These are phyloP conservation scores for Serripes groenlandicus DNA, from an alignment of 2,888 invertebrate species.

Conservation along the genomic window DNA sequence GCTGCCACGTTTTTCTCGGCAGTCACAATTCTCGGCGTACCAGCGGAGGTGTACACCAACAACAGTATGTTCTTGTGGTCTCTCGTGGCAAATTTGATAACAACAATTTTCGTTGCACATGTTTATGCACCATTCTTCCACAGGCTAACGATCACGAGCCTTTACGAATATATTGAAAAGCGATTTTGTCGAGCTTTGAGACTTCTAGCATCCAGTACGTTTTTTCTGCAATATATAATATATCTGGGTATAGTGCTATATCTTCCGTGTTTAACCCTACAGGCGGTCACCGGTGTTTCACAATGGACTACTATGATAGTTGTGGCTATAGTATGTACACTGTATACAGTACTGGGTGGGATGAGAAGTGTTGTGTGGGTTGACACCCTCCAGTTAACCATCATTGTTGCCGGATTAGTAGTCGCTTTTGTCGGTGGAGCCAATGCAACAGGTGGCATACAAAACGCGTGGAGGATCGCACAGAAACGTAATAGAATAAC, in stretches of 20 bases:
- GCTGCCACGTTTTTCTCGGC: constrained; percentile 75
- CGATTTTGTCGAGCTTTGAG: constrained; percentile 30
- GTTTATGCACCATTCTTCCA: constrained; percentile 54
- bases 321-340: constrained; percentile 94
- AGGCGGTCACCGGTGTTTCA: constrained; percentile 93
- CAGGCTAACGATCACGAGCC: constrained; percentile 46
- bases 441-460: neutral
- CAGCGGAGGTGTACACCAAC: constrained; percentile 65
- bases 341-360: constrained; percentile 89
- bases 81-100: constrained; percentile 64
- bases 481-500: neutral
- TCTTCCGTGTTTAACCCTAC: constrained; percentile 47
- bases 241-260: constrained; percentile 48
- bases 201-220: constrained; percentile 29
- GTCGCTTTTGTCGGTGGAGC: neutral
- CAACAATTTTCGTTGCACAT: constrained; percentile 64
- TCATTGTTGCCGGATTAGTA: neutral
- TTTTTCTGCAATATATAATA: constrained; percentile 34
- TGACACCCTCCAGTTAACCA: constrained; percentile 6
- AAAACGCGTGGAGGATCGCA: constrained; percentile 16
- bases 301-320: constrained; percentile 92
- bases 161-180: constrained; percentile 42
- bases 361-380: constrained; percentile 86
- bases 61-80: constrained; percentile 54
- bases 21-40: constrained; percentile 61